phyloP scores from a whole-genome alignment of 2,113 vertebrate genomes.

The Mesocricetus auratus region DNA sequence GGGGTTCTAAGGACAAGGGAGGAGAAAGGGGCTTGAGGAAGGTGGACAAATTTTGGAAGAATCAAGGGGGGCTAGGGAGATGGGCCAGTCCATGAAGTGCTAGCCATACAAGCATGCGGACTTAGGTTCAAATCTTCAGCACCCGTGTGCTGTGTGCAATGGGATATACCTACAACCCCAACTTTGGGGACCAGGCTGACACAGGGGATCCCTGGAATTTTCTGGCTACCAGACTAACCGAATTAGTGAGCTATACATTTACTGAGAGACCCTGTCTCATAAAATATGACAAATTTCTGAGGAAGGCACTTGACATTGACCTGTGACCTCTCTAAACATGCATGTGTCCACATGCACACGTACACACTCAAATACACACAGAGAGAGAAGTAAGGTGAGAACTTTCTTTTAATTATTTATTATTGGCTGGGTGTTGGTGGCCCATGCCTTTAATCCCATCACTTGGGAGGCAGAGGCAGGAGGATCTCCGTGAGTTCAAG shows the following conservation, averaged over 20 bases:
- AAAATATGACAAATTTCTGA: neutral
- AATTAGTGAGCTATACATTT: neutral
- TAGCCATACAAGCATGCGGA: neutral
- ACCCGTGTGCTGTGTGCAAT: neutral
- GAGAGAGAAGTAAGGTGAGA: neutral
- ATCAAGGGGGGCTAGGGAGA: neutral
- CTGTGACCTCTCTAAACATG: too few species aligned
- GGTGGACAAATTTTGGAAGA: neutral
- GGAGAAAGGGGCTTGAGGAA: neutral
- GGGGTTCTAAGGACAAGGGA: neutral
- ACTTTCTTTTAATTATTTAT: neutral
- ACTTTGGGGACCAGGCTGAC: neutral
- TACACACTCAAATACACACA: neutral
- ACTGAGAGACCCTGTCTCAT: neutral
- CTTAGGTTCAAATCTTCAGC: neutral
- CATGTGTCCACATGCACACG: too few species aligned
- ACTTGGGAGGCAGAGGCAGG: too few species aligned
- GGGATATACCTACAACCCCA: neutral
- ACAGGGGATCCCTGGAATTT: too few species aligned
- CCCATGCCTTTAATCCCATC: too few species aligned
- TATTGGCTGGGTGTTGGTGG: neutral
- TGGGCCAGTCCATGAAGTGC: neutral
- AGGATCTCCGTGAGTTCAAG: too few species aligned
- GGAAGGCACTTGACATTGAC: neutral
- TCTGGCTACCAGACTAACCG: neutral